Conservation (phyloP, 2,113 vertebrate genomes). For the Halcyon senegalensis region DNA sequence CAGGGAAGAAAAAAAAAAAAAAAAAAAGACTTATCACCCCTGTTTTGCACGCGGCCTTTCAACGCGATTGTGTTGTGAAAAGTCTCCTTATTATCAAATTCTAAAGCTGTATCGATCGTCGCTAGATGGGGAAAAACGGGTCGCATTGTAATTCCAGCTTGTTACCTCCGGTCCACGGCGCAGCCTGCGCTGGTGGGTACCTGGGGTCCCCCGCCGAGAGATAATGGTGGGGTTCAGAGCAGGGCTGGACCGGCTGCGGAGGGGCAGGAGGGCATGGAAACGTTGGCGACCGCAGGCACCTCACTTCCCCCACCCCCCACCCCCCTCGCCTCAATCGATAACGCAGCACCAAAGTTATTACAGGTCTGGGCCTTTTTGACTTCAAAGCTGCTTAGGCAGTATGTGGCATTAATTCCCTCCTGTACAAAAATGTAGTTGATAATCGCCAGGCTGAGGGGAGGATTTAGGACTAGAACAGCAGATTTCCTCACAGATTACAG, state of each 20-base stretch:
- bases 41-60: background rate
- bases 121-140: conserved; percentile 61
- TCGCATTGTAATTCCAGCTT: conserved; percentile 44
- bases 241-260: background rate
- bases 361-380: conserved; percentile 74
- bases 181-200: conserved; percentile 35
- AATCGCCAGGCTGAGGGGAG: conserved; percentile 83
- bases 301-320: background rate
- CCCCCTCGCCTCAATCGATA: conserved; percentile 56
- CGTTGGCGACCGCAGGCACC: background rate
- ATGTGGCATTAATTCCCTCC: conserved; percentile 88
- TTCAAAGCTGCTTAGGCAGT: conserved; percentile 88
- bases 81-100: conserved; percentile 68
- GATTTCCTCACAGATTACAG: conserved; percentile 88
- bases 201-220: conserved; percentile 30
- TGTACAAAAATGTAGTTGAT: conserved; percentile 85
- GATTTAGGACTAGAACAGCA: conserved; percentile 84
- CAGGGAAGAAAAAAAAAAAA: background rate
- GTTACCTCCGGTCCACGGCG: conserved; percentile 33
- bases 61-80: conserved; percentile 63
- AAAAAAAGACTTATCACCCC: background rate
- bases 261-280: conserved; percentile 2
- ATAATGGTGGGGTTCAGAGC: background rate
- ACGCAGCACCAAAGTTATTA: conserved; percentile 75
- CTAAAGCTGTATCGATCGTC: conserved; percentile 74